Percentiles rank a stretch among this genome's conserved stretches.
Conservation (phyloP, 2,888 invertebrate species). For the Mythimna ferrago region DNA sequence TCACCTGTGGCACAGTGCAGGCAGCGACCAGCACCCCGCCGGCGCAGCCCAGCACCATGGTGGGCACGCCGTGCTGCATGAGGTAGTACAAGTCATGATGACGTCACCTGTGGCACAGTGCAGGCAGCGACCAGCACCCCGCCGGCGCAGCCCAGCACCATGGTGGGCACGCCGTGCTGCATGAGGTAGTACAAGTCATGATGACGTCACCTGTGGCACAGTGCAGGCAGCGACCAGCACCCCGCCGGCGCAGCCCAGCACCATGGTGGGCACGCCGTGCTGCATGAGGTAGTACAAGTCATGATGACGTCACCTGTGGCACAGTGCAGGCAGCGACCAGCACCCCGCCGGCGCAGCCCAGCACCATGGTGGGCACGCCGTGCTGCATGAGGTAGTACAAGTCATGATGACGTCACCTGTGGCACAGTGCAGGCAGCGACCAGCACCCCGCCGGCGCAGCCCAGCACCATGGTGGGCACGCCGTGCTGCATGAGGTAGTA, state of each 20-base stretch:
- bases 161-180: slow-evolving; percentile 89
- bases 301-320: slow-evolving; percentile 87
- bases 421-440: slow-evolving; percentile 94
- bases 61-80: slow-evolving; percentile 89
- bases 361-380: slow-evolving; percentile 90
- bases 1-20: slow-evolving; percentile 92
- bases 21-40: slow-evolving; percentile 92
- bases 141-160: slow-evolving; percentile 92
- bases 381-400: slow-evolving; percentile 90
- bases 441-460: slow-evolving; percentile 92
- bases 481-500: slow-evolving; percentile 90
- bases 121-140: slow-evolving; percentile 93
- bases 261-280: slow-evolving; percentile 89
- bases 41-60: slow-evolving; percentile 92
- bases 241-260: slow-evolving; percentile 92
- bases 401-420: slow-evolving; percentile 76
- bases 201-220: slow-evolving; percentile 90
- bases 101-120: slow-evolving; percentile 91
- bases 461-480: slow-evolving; percentile 91
- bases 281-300: slow-evolving; percentile 88
- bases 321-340: slow-evolving; percentile 93
- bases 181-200: slow-evolving; percentile 83
- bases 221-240: slow-evolving; percentile 92
- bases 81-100: slow-evolving; percentile 77
- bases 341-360: slow-evolving; percentile 92